Conservation (phyloP, 2,888 invertebrate species). For the Euplexia lucipara region DNA sequence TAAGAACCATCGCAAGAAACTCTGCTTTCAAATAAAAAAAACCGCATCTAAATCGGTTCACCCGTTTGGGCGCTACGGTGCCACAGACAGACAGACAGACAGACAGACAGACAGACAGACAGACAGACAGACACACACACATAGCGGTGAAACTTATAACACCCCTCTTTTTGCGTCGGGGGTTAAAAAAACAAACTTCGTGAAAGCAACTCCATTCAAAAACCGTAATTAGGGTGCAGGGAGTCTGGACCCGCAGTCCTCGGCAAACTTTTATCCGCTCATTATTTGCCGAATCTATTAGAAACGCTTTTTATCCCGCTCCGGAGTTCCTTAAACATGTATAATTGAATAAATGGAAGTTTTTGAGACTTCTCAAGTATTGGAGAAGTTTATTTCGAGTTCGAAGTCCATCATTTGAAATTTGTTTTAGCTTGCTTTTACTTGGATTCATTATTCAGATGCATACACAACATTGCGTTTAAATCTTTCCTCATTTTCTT, state of each 20-base stretch:
- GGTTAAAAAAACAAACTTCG: constrained; percentile 37
- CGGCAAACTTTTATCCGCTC: constrained; percentile 33
- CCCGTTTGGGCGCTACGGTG: no score
- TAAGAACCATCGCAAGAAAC: no score
- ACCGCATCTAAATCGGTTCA: no score
- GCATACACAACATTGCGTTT: no score
- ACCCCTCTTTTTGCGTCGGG: no score
- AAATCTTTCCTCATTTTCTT: no score
- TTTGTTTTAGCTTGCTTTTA: constrained; percentile 11
- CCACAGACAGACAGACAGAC: no score
- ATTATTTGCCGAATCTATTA: constrained; percentile 50
- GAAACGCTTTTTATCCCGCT: constrained; percentile 40
- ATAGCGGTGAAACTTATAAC: no score
- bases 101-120: no score
- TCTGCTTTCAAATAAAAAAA: no score
- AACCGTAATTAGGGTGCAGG: constrained; percentile 48
- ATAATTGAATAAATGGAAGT: constrained; percentile 39
- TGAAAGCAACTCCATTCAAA: constrained; percentile 29
- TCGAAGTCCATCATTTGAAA: neutral
- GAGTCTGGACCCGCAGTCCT: constrained; percentile 16
- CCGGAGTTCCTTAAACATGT: constrained; percentile 23
- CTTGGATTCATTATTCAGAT: neutral
- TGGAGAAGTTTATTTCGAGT: constrained; percentile 14
- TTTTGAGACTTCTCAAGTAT: constrained; percentile 21
- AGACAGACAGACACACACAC: no score